Conservation (phyloP, 1,140 invertebrate genomes). For the Drosophila ogumai region DNA sequence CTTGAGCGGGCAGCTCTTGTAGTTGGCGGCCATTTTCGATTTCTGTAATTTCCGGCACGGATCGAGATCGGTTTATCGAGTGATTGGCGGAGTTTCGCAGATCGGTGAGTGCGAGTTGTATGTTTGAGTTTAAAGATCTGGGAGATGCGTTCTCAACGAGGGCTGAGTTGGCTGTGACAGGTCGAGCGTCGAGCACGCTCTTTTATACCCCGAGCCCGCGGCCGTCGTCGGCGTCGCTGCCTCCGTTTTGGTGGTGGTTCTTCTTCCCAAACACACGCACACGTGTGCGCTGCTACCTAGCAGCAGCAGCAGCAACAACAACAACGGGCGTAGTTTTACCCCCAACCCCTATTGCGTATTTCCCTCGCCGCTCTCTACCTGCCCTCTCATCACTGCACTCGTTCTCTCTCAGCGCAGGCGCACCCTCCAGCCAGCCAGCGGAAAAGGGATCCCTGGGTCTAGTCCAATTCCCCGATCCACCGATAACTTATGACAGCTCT, state of each 20-base stretch:
- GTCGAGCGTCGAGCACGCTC: conserved; percentile 68
- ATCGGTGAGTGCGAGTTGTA: conserved; percentile 7
- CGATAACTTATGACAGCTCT: conserved; percentile 76
- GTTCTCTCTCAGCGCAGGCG: conserved; percentile 54
- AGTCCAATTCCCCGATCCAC: conserved; percentile 26
- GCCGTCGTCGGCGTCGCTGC: conserved; percentile 33
- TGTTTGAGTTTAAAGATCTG: conserved; percentile 16
- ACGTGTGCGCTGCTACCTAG: conserved; percentile 67
- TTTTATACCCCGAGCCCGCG: conserved; percentile 74
- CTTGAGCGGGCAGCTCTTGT: conserved; percentile 95
- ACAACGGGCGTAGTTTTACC: conserved; percentile 49
- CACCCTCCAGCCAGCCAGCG: conserved; percentile 38
- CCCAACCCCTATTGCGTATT: conserved; percentile 81
- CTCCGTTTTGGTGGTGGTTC: conserved; percentile 74
- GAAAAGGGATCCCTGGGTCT: conserved; percentile 6
- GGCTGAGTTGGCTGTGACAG: conserved; percentile 82
- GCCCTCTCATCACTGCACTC: conserved; percentile 30
- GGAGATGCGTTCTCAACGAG: conserved; percentile 76
- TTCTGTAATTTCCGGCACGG: conserved; percentile 14
- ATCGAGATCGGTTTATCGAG: conserved; percentile 14
- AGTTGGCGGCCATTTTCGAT: conserved; percentile 86
- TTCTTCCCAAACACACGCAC: conserved; percentile 58
- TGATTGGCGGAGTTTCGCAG: conserved; percentile 9
- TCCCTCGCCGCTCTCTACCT: conserved; percentile 54
- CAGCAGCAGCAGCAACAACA: not conserved